Evolutionary conservation across 2,888 invertebrate species (phyloP).

Genomic region (Penaeus monodon): DNA sequence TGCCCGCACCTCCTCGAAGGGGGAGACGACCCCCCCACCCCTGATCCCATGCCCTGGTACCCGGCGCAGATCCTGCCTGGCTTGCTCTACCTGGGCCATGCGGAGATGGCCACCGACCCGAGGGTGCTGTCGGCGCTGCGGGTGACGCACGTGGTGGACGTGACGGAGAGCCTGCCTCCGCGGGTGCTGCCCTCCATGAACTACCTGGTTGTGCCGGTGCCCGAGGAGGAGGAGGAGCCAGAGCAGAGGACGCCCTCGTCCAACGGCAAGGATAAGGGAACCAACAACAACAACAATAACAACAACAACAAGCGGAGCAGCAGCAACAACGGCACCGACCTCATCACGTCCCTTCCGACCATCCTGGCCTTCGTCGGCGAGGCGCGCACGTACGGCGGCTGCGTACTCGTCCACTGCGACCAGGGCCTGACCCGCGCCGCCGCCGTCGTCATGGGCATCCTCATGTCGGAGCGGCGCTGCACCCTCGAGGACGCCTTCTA

Average conservation of each 20-base stretch:
- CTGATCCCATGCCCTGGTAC: slow-evolving; percentile 67
- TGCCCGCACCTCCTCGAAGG: slow-evolving; percentile 59
- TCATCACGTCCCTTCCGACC: slow-evolving; percentile 61
- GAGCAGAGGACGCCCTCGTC: background rate
- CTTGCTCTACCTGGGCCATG: slow-evolving; percentile 67
- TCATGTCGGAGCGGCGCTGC: slow-evolving; percentile 62
- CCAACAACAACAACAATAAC: slow-evolving; percentile 4
- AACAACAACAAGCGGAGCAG: slow-evolving; percentile 35
- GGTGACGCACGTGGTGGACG: slow-evolving; percentile 68
- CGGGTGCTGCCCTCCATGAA: slow-evolving; percentile 66
- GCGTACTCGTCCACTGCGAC: slow-evolving; percentile 67
- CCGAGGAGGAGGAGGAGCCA: slow-evolving; percentile 52
- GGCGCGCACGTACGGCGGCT: slow-evolving; percentile 66
- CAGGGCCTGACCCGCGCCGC: slow-evolving; percentile 64
- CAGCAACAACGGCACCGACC: slow-evolving; percentile 58
- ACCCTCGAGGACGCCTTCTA: slow-evolving; percentile 65
- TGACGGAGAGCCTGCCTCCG: slow-evolving; percentile 66
- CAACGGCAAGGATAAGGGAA: background rate
- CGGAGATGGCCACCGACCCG: slow-evolving; percentile 68
- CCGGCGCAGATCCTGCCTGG: slow-evolving; percentile 68
- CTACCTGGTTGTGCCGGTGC: slow-evolving; percentile 66
- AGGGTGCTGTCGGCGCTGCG: slow-evolving; percentile 66
- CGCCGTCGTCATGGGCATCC: slow-evolving; percentile 59
- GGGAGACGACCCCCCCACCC: slow-evolving; percentile 46
- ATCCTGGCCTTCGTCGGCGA: slow-evolving; percentile 66